Base-by-base conservation (phyloP, 2,888 invertebrate species). In the Cephus spinipes region DNA sequence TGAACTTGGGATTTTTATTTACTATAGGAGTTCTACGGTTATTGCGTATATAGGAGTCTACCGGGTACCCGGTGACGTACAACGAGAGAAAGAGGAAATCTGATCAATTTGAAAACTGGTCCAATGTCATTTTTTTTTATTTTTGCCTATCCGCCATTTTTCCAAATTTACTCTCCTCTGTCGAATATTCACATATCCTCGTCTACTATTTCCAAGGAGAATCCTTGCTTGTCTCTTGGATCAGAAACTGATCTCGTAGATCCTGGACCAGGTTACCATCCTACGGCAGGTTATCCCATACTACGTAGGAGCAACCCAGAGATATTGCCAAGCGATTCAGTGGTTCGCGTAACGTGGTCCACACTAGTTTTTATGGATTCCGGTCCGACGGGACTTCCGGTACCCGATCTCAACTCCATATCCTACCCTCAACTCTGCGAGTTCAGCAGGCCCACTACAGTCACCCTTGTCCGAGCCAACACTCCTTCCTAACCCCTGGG, bases 351-450 rank as follows among this genome's bases (percentile, higher is more conserved):
- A 84, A 86, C 86, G 85, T 83, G 84, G 85, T 83, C 85, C 85
- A 85, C 83, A 85, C 84, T 83, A 85, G 85, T 89, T 90, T 90
- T 90, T 90, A 89, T 90, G 90, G 87, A 89, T 89, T 90, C 88
- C 90, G 89, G 88, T 87, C 86, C 86, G 86, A 83, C 84, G 85
- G 85, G 83, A 88, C 87, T 88, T 89, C 87, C 88, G 88, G 86
- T 86, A 82, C 85, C 83, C 87, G 87, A 88, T 87, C 87, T 87
- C 87, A 87, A 90, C 89, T 88, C 86, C 84, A 83, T 85, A 83
- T 80, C 79, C 79, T 80, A 75, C 78, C 32, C 33, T 33, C 71
- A 3, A 71, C 71, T 33, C 71, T 2, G 71, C 71, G 71, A 71
- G 32, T 33, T 55, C 55, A 55, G 55, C 55, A 23, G 55, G 23